Conservation (phyloP, 2,888 invertebrate species). For the Ctena decussata region DNA sequence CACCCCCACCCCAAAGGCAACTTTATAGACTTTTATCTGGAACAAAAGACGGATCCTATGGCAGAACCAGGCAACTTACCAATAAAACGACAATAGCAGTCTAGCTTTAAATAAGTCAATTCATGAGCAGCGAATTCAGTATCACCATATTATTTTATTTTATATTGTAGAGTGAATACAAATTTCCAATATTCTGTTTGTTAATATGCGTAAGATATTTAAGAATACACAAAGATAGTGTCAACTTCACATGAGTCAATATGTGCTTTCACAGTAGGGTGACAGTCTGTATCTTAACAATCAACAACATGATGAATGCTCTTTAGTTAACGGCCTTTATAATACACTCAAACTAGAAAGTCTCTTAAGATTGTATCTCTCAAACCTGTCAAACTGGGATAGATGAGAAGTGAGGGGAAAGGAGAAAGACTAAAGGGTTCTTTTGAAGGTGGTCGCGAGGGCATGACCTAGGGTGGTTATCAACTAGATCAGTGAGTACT, state of each 20-base stretch:
- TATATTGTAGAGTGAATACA: no score
- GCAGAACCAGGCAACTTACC: no score
- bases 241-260: neutral
- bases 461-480: neutral
- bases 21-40: no score
- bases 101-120: no score
- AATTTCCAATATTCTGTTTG: neutral
- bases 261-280: neutral
- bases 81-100: no score
- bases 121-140: no score
- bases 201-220: neutral
- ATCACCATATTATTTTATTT: no score
- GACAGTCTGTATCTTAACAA: neutral
- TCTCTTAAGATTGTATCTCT: neutral
- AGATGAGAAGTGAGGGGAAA: slow-evolving; percentile 1
- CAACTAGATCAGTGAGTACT: neutral
- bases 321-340: neutral
- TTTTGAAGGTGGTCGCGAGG: slow-evolving; percentile 3
- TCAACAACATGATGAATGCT: neutral
- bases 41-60: no score
- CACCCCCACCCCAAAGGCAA: no score
- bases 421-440: neutral
- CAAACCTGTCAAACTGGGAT: neutral
- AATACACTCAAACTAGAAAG: neutral
- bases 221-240: neutral